phyloP scores from a whole-genome alignment of 2,113 vertebrate species.

The Solea solea region DNA sequence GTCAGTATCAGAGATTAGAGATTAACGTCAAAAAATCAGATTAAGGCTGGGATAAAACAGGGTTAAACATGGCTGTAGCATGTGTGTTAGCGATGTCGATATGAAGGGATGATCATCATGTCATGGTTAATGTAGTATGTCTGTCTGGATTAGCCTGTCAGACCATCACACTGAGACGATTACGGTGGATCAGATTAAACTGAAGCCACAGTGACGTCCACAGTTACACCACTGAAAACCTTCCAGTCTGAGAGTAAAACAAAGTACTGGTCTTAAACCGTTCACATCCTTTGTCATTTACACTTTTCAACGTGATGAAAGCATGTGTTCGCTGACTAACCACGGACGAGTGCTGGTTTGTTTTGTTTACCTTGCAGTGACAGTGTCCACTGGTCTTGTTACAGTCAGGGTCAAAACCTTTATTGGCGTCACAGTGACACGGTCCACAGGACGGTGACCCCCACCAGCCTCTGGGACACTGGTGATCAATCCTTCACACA shows the following conservation, averaged over 20 bases:
- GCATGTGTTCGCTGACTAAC: neutral
- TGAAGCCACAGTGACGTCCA: neutral
- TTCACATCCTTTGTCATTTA: neutral
- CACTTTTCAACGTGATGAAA: neutral
- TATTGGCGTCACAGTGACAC: constrained; percentile 92
- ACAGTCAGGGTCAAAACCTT: constrained; percentile 95
- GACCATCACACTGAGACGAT: constrained; percentile 20
- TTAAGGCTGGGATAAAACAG: constrained; percentile 19
- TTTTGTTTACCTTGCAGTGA: constrained; percentile 90
- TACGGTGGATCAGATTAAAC: constrained; percentile 6
- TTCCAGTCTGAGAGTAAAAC: neutral
- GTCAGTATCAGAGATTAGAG: constrained; percentile 31
- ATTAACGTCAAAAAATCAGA: constrained; percentile 46
- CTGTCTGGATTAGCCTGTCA: constrained; percentile 7
- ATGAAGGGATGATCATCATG: constrained; percentile 1
- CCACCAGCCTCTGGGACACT: constrained; percentile 98
- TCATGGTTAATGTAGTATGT: neutral
- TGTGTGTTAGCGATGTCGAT: neutral
- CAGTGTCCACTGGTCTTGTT: constrained; percentile 95
- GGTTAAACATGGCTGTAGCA: constrained; percentile 10
- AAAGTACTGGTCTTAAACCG: neutral
- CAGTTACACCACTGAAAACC: constrained; percentile 4
- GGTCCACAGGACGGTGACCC: constrained; percentile 94
- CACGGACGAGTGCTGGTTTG: neutral
- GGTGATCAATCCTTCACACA: constrained; percentile 89